Evolutionary conservation across 2,113 vertebrate species (phyloP).

Genomic region (Syngnathus typhle): DNA sequence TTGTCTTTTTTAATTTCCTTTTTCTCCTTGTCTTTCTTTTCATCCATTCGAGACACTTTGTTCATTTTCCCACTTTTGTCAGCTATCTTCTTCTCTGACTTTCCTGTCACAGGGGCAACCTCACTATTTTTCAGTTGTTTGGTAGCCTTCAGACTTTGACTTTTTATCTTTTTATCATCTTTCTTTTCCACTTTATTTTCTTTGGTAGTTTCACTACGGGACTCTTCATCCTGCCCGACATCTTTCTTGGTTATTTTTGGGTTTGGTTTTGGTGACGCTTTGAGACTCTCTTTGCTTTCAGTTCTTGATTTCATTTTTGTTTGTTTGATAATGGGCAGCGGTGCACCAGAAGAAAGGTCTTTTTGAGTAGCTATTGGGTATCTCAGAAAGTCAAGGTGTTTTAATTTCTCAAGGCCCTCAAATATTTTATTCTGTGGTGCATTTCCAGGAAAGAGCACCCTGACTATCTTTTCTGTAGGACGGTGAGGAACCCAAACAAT

Average conservation of each 20-base stretch:
- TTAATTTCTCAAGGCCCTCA: slow-evolving; percentile 93
- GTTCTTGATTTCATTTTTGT: slow-evolving; percentile 90
- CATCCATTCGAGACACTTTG: slow-evolving; percentile 82
- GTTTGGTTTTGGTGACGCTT: slow-evolving; percentile 80
- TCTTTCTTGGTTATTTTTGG: slow-evolving; percentile 78
- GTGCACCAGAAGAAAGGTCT: slow-evolving; percentile 79
- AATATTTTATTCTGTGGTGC: slow-evolving; percentile 97
- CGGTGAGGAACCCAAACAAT: slow-evolving; percentile 96
- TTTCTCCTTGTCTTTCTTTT: slow-evolving; percentile 92
- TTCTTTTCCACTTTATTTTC: slow-evolving; percentile 82
- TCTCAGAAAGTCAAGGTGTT: slow-evolving; percentile 90
- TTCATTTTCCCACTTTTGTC: slow-evolving; percentile 86
- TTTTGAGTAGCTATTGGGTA: slow-evolving; percentile 94
- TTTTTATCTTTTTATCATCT: slow-evolving; percentile 77
- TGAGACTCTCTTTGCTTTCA: slow-evolving; percentile 95
- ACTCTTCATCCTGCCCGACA: slow-evolving; percentile 72
- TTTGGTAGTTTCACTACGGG: slow-evolving; percentile 77
- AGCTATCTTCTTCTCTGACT: slow-evolving; percentile 87
- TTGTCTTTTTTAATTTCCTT: slow-evolving; percentile 88
- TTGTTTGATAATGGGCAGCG: slow-evolving; percentile 82
- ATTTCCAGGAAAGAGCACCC: slow-evolving; percentile 96
- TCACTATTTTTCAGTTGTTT: slow-evolving; percentile 78
- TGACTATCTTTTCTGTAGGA: slow-evolving; percentile 90
- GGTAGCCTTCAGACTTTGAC: slow-evolving; percentile 74
- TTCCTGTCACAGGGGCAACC: slow-evolving; percentile 71